These are phyloP conservation scores for Nymphalis urticae DNA, from an alignment of 2,888 invertebrate species.

Conservation along the genomic window DNA sequence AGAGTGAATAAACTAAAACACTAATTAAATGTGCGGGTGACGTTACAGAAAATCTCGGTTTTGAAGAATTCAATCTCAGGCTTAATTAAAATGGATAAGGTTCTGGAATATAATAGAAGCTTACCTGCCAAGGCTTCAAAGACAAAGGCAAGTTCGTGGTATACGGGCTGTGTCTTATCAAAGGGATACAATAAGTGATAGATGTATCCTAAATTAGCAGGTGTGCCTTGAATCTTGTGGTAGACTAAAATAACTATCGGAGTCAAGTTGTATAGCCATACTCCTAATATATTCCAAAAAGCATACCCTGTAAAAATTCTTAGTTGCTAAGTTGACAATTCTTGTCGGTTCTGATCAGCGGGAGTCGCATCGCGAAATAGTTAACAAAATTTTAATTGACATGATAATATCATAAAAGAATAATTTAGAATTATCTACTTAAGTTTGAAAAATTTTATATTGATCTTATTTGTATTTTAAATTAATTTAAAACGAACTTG, in stretches of 20 bases:
- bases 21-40: too few species aligned
- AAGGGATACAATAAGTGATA: conserved; percentile 67
- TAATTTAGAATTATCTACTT: too few species aligned
- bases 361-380: too few species aligned
- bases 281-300: conserved; percentile 61
- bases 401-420: too few species aligned
- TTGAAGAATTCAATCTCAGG: not conserved
- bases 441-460: too few species aligned
- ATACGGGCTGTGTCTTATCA: conserved; percentile 61
- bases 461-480: too few species aligned
- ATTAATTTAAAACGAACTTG: too few species aligned
- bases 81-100: conserved; percentile 1
- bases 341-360: not conserved
- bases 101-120: not conserved
- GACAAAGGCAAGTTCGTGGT: conserved; percentile 56
- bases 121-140: conserved; percentile 64
- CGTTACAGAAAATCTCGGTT: not conserved
- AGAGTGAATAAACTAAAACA: too few species aligned
- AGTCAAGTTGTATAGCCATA: conserved; percentile 60
- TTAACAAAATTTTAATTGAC: too few species aligned
- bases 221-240: conserved; percentile 48
- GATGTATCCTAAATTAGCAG: conserved; percentile 57
- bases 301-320: conserved; percentile 56
- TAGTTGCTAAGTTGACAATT: not conserved
- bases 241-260: conserved; percentile 58